These are phyloP conservation scores for Oasisia sp. DNA, from an alignment of 2,888 invertebrate genomes.

Conservation along the genomic window DNA sequence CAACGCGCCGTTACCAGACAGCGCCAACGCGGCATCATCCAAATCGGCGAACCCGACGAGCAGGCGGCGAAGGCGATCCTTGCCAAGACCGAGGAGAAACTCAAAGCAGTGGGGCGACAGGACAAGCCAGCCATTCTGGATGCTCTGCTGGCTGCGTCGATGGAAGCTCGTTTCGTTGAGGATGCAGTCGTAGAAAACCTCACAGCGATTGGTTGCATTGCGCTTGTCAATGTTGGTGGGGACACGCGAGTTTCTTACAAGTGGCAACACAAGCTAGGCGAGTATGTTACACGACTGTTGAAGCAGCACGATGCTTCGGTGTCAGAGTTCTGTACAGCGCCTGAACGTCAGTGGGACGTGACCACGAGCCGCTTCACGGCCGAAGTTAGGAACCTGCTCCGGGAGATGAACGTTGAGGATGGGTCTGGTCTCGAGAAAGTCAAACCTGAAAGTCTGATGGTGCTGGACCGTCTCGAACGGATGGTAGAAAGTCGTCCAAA, in stretches of 20 bases:
- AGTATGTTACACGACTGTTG: neutral
- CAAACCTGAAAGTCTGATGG: neutral
- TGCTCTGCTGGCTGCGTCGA: neutral
- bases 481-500: neutral
- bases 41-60: constrained; percentile 1
- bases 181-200: neutral
- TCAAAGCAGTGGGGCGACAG: neutral
- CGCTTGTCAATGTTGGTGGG: neutral
- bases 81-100: neutral
- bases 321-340: neutral
- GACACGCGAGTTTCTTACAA: neutral
- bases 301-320: neutral
- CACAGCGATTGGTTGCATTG: neutral
- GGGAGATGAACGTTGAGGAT: neutral
- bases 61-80: neutral
- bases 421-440: neutral
- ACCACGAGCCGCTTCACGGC: neutral
- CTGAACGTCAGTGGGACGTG: neutral
- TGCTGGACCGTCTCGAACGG: neutral
- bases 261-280: neutral
- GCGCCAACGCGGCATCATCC: neutral
- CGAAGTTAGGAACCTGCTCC: neutral
- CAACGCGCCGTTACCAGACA: neutral
- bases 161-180: neutral
- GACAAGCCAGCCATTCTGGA: neutral